These are phyloP conservation scores for Scleropages formosus DNA, from an alignment of 2,797 vertebrate species.

Conservation along the genomic window DNA sequence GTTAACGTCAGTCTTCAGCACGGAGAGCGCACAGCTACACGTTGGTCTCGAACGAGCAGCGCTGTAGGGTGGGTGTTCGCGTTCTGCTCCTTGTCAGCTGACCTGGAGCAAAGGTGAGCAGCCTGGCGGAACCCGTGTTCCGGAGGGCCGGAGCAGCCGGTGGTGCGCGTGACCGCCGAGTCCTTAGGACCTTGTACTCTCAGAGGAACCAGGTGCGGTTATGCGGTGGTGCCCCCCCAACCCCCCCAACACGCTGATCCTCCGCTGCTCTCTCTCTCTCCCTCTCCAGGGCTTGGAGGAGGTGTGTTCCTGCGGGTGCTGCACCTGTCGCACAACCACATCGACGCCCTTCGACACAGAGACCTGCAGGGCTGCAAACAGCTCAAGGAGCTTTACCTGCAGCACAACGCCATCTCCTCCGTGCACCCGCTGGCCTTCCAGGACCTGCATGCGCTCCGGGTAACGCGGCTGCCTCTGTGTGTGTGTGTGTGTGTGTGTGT, in stretches of 20 bases:
- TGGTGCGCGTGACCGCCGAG: too few species aligned
- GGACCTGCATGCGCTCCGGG: slow-evolving; percentile 73
- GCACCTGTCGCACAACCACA: slow-evolving; percentile 76
- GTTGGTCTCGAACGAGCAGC: slow-evolving; percentile 29
- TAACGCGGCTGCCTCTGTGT: slow-evolving; percentile 46
- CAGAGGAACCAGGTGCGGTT: too few species aligned
- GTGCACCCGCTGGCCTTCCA: slow-evolving; percentile 75
- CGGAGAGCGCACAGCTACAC: slow-evolving; percentile 24
- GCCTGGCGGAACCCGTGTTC: neutral
- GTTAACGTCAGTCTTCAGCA: too few species aligned
- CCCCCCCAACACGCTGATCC: too few species aligned
- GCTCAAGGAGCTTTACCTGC: slow-evolving; percentile 73
- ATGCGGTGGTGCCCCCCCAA: too few species aligned
- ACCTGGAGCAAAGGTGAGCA: slow-evolving; percentile 20
- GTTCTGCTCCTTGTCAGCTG: slow-evolving; percentile 22
- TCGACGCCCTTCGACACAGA: slow-evolving; percentile 57
- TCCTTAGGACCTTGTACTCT: slow-evolving; percentile 19
- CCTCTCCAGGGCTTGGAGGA: slow-evolving; percentile 54
- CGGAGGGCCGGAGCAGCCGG: too few species aligned
- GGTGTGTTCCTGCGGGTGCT: slow-evolving; percentile 66
- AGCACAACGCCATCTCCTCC: slow-evolving; percentile 74
- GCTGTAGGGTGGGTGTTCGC: slow-evolving; percentile 20
- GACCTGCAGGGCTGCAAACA: slow-evolving; percentile 70
- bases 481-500: too few species aligned
- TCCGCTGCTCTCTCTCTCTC: neutral